Conservation (phyloP, 2,888 invertebrate genomes). For the Idaea aversata region DNA sequence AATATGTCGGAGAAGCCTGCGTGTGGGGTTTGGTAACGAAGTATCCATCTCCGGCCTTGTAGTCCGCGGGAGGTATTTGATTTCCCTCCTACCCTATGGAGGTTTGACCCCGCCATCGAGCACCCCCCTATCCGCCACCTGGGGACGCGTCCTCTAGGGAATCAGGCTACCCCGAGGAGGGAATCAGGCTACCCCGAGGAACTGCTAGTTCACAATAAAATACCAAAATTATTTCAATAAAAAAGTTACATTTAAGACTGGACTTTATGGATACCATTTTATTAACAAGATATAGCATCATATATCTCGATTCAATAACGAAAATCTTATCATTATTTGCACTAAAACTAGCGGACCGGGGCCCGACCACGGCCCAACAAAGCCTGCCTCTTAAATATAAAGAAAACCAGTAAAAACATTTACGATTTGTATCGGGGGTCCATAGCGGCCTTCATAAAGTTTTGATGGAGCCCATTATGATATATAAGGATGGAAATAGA, state of each 20-base stretch:
- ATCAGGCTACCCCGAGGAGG: no score
- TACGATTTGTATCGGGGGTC: slow-evolving; percentile 51
- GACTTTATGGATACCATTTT: neutral
- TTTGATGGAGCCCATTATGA: slow-evolving; percentile 57
- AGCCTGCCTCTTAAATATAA: slow-evolving; percentile 19
- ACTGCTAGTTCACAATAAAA: neutral
- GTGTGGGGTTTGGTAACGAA: no score
- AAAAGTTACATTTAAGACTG: neutral
- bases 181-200: no score
- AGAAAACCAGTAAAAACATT: slow-evolving; percentile 50
- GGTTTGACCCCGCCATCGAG: no score
- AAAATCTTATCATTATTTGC: slow-evolving; percentile 18
- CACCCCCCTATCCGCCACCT: no score
- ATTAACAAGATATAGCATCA: neutral
- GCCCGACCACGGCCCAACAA: slow-evolving; percentile 1
- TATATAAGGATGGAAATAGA: slow-evolving; percentile 25
- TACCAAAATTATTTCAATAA: slow-evolving; percentile 4
- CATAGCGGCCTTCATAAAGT: slow-evolving; percentile 48
- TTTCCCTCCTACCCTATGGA: no score
- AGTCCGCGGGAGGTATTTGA: no score
- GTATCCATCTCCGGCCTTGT: no score
- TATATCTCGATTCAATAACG: slow-evolving; percentile 4
- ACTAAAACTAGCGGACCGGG: slow-evolving; percentile 21
- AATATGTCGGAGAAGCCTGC: no score
- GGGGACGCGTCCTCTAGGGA: no score